phyloP scores from a whole-genome alignment of 2,888 invertebrate species.

The Plebejus melissa region DNA sequence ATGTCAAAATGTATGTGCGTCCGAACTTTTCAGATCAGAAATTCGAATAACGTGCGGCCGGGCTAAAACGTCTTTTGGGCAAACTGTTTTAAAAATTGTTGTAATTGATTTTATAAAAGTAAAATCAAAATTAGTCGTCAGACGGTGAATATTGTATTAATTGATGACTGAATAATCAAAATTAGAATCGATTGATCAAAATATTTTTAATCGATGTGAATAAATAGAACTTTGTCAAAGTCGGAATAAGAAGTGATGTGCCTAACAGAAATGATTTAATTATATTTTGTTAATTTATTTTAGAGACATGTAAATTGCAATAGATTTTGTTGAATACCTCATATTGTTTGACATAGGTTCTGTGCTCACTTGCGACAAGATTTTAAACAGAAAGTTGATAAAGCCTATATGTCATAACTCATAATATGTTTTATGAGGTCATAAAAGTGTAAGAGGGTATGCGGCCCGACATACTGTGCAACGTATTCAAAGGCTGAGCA shows the following conservation, averaged over 20 bases:
- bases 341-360: background rate
- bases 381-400: background rate
- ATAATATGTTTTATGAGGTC: too few relatives aligned
- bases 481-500: too few relatives aligned
- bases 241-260: conserved; percentile 33
- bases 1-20: too few relatives aligned
- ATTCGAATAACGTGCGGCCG: too few relatives aligned
- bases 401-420: background rate
- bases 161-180: background rate
- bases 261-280: conserved; percentile 35
- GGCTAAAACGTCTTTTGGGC: background rate
- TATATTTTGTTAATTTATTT: conserved; percentile 26
- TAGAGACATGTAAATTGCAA: conserved; percentile 2
- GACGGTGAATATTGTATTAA: background rate
- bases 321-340: background rate
- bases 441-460: too few relatives aligned
- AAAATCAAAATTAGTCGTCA: background rate
- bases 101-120: background rate
- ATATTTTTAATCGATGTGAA: background rate
- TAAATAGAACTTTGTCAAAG: background rate
- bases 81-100: background rate
- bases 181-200: background rate
- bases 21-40: too few relatives aligned
- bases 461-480: too few relatives aligned
- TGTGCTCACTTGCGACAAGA: background rate